Evolutionary conservation across 64 coral and sea anemone species (phyloP).

Genomic region (Cladopsammia gracilis): DNA sequence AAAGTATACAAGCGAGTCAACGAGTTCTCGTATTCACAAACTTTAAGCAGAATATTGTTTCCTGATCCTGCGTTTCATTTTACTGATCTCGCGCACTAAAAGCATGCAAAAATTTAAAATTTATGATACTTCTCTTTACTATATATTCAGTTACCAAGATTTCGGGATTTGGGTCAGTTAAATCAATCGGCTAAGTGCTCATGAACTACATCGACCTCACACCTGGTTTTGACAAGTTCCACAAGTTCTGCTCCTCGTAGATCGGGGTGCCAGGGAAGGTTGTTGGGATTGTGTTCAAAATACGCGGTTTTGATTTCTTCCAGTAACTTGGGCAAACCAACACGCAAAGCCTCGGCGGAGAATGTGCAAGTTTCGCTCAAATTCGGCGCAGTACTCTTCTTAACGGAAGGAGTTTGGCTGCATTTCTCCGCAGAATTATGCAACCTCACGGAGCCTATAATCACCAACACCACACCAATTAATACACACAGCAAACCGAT

Average conservation of each 20-base stretch:
- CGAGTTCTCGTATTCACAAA: neutral
- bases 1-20: neutral
- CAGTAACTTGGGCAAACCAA: slow-evolving; percentile 46
- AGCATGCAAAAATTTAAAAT: neutral
- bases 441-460: slow-evolving; percentile 21
- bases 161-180: too few species aligned
- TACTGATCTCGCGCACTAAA: neutral
- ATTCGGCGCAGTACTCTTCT: neutral
- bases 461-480: slow-evolving; percentile 26
- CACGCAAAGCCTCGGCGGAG: slow-evolving; percentile 45
- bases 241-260: neutral
- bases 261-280: slow-evolving; percentile 48
- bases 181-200: too few species aligned
- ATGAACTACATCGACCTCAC: neutral
- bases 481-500: neutral
- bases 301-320: slow-evolving; percentile 20
- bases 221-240: slow-evolving; percentile 61
- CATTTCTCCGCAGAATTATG: slow-evolving; percentile 1
- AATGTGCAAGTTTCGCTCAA: neutral
- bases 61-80: neutral
- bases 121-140: neutral
- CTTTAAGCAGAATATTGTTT: neutral
- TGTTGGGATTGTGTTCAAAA: slow-evolving; percentile 38
- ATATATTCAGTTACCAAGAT: neutral
- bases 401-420: neutral